Evolutionary conservation across 2,888 invertebrate species (phyloP).

Genomic region (Lamellibrachia columna): DNA sequence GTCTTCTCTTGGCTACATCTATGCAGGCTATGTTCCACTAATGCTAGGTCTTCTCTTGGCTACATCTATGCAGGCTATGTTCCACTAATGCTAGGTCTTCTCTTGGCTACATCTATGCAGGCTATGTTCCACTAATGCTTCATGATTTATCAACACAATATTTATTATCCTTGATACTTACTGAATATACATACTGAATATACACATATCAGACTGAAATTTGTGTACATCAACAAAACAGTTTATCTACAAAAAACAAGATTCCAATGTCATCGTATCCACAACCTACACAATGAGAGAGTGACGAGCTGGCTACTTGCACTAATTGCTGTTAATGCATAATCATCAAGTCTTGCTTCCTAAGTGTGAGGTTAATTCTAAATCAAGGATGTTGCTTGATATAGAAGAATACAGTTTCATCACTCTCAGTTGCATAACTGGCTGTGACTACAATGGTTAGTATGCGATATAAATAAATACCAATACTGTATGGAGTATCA

Average conservation of each 20-base stretch:
- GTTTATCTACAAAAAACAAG: background rate
- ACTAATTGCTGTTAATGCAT: background rate
- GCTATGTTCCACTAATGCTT: background rate
- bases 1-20: background rate
- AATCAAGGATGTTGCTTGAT: background rate
- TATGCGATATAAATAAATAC: too few species aligned
- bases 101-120: background rate
- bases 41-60: background rate
- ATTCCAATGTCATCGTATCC: background rate
- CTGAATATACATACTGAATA: too few species aligned
- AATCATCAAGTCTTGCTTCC: too few species aligned
- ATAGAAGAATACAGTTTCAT: background rate
- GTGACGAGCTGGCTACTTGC: background rate
- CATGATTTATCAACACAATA: too few species aligned
- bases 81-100: background rate
- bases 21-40: background rate
- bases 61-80: background rate
- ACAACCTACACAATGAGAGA: background rate
- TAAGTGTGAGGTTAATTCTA: too few species aligned
- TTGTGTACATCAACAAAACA: too few species aligned
- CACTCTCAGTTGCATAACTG: background rate
- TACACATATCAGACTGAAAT: too few species aligned
- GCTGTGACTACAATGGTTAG: background rate
- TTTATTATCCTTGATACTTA: too few species aligned
- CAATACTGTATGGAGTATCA: too few species aligned